These are phyloP conservation scores for Indri indri DNA, from an alignment of 2,113 vertebrate genomes.

Conservation along the genomic window DNA sequence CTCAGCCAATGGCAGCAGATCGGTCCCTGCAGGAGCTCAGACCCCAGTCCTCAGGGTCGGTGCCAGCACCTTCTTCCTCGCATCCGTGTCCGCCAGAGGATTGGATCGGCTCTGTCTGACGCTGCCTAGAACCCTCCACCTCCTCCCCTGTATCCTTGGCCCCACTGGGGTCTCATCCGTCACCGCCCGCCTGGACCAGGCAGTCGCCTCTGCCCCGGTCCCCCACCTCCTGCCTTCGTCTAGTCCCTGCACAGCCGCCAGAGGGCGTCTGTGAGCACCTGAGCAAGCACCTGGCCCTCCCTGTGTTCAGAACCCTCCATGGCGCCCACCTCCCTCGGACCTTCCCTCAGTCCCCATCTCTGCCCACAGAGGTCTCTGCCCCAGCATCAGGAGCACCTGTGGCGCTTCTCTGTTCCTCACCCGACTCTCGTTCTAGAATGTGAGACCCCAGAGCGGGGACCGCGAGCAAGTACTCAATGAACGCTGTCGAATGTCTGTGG, in stretches of 20 bases:
- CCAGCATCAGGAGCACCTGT: neutral
- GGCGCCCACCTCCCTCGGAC: neutral
- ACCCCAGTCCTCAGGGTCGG: neutral
- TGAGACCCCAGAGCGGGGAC: too few species aligned
- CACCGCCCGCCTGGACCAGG: neutral
- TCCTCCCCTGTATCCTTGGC: neutral
- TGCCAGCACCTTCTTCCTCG: neutral
- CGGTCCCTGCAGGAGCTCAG: neutral
- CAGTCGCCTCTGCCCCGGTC: fast-evolving
- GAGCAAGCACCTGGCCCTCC: neutral
- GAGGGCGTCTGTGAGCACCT: neutral
- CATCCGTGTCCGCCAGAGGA: neutral
- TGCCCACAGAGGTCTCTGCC: neutral
- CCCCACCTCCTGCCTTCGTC: too few species aligned
- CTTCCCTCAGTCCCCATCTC: neutral
- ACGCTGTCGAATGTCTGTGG: neutral
- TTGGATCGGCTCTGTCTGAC: neutral
- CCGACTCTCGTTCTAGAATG: neutral
- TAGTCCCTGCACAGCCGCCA: neutral
- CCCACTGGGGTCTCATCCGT: too few species aligned
- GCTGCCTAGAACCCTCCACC: neutral
- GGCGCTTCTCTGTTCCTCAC: neutral
- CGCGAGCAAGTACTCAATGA: neutral
- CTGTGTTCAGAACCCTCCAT: neutral
- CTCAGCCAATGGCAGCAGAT: neutral